Evolutionary conservation across 2,797 vertebrate genomes (phyloP).

Genomic region (Ataeniobius toweri): DNA sequence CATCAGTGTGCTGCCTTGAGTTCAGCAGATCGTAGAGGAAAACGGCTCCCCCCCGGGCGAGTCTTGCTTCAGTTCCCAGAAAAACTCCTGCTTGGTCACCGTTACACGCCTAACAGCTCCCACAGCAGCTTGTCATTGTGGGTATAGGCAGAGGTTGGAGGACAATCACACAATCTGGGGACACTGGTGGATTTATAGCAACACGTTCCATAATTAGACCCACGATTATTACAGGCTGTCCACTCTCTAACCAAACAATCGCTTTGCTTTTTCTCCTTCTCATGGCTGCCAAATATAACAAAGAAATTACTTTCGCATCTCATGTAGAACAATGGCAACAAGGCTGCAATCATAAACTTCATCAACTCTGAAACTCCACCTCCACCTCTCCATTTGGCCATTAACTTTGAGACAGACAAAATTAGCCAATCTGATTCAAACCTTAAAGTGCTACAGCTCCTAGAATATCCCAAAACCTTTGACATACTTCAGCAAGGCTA

Average conservation of each 20-base stretch:
- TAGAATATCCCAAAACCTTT: conserved; percentile 57
- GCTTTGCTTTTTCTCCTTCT: conserved; percentile 42
- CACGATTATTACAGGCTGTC: conserved; percentile 71
- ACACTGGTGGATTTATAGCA: conserved; percentile 73
- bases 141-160: conserved; percentile 49
- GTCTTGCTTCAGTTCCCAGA: conserved; percentile 66
- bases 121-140: conserved; percentile 73
- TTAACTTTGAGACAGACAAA: conserved; percentile 42
- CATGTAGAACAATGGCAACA: conserved; percentile 13
- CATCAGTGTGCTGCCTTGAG: conserved; percentile 75
- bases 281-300: conserved; percentile 16
- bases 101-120: conserved; percentile 40
- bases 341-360: conserved; percentile 7
- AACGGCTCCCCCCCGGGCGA: conserved; percentile 47
- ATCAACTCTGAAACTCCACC: conserved; percentile 21
- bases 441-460: conserved; percentile 19
- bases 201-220: conserved; percentile 79
- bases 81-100: conserved; percentile 59
- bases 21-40: conserved; percentile 70
- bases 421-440: conserved; percentile 42
- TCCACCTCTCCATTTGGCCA: conserved; percentile 21
- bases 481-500: conserved; percentile 48
- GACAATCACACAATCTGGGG: conserved; percentile 54
- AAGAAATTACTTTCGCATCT: conserved; percentile 34
- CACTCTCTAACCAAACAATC: conserved; percentile 55